Percentiles rank a stretch among this genome's conserved stretches.
These are phyloP conservation scores for Brachionus koreanus DNA, from an alignment of 1,140 invertebrate species.

Conservation along the genomic window DNA sequence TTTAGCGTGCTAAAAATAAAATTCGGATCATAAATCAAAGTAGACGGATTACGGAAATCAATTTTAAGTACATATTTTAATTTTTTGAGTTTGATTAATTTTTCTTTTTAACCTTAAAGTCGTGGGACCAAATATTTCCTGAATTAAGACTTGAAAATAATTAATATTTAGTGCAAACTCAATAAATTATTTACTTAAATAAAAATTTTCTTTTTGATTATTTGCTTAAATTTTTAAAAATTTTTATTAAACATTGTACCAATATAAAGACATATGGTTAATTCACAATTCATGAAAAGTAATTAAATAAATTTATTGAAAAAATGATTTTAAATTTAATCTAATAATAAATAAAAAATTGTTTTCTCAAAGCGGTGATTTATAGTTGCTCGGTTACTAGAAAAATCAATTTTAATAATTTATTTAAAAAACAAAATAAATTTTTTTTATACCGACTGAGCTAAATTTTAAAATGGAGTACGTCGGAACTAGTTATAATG, in stretches of 20 bases:
- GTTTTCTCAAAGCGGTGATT: not conserved
- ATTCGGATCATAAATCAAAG: not conserved
- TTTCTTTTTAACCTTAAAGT: not conserved
- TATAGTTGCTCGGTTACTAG: constrained; percentile 8
- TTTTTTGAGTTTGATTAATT: not conserved
- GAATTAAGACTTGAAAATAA: not conserved
- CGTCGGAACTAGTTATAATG: constrained; percentile 36
- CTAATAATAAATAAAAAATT: not conserved
- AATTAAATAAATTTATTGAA: not conserved
- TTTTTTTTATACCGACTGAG: not conserved
- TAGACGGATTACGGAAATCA: not conserved
- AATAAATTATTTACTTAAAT: not conserved
- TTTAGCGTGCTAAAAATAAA: not conserved
- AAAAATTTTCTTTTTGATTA: not conserved
- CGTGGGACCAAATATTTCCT: not conserved
- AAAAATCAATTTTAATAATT: constrained; percentile 30
- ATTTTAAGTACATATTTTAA: not conserved
- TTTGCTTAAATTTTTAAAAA: not conserved
- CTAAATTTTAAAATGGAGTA: constrained; percentile 17
- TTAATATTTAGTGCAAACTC: not conserved
- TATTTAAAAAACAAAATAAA: constrained; percentile 8
- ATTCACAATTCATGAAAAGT: not conserved
- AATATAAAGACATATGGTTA: not conserved
- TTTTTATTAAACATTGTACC: not conserved
- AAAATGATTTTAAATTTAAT: not conserved